Percentiles rank a stretch among this genome's conserved stretches.
These are phyloP conservation scores for Oxyruncus cristatus DNA, from an alignment of 2,113 vertebrate species.

Conservation along the genomic window DNA sequence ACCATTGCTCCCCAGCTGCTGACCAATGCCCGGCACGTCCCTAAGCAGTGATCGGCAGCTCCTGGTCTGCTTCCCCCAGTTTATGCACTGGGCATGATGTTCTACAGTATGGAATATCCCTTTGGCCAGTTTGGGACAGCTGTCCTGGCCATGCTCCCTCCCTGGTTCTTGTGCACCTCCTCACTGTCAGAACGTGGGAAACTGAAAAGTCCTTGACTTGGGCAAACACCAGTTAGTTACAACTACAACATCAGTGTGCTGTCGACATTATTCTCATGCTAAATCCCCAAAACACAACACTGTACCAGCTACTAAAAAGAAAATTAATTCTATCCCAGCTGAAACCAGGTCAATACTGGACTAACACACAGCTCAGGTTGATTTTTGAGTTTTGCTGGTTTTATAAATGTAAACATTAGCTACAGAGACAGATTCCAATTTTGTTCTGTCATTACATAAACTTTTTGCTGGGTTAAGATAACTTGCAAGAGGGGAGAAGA, in stretches of 20 bases:
- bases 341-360: neutral
- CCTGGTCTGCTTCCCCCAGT: neutral
- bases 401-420: neutral
- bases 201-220: neutral
- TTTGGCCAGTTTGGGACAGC: neutral
- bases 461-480: neutral
- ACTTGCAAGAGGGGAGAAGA: neutral
- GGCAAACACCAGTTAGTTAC: neutral
- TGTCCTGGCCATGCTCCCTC: neutral
- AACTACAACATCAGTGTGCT: neutral
- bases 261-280: neutral
- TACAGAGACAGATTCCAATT: neutral
- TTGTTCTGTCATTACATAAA: neutral
- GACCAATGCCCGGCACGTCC: neutral
- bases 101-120: neutral
- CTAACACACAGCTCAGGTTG: neutral
- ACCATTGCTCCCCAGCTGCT: neutral
- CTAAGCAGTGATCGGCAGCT: neutral
- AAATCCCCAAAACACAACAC: neutral
- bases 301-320: neutral
- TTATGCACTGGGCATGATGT: rapidly evolving
- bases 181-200: neutral
- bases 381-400: neutral
- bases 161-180: neutral
- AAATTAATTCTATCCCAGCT: neutral